Evolutionary conservation across 64 coral and sea anemone species (phyloP), one percentile per base, ranked within the genome.

Genomic region (Trachythela sp.): DNA sequence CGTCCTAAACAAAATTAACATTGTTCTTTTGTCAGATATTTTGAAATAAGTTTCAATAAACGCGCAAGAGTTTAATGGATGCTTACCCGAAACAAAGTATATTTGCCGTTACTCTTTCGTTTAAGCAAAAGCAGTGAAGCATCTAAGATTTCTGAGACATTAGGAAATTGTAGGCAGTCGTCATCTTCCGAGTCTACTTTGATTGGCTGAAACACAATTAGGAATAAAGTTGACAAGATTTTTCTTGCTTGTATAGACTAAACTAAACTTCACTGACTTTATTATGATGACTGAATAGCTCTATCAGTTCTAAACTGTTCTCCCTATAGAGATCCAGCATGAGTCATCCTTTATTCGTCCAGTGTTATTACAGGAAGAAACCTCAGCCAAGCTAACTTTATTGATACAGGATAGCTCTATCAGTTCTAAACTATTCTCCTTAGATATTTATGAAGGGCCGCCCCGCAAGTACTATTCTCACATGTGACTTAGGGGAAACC

Each of bases 81-180:
- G 13, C 20, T 80, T 80, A 80, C 75, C 37, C 75, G 31, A 20
- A 94, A 93, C 51, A 98, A 86, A 26, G 91, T 98, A 70, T 98
- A 98, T 84, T 94, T 98, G 48, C 95, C 95, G 52, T 92, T 98
- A 34, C 94, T 89, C 38, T 98, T 98, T 86, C 92, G 94, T 84
- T 88, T 98, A 1, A 98, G 93, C 30, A 98, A 54, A 48, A 98
- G 91, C 7, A 98, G 40, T 30, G 88, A 91, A 24, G 95, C 95
- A 32, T 98, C 95, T 32, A 91, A 90, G 14, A 92, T 89, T 6
- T 98, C 95, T 4, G 88, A 54, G 2, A 91, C 91, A 9, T 84
- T 84, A n/a, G 95, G 95, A 71, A 94, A 94, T 33, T 92, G 40
- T 2, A 54, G 86, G 22, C 41, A 15, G 1, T 93, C 91, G 15